phyloP scores from a whole-genome alignment of 2,888 invertebrate species.

The Tolmerus cingulatus region DNA sequence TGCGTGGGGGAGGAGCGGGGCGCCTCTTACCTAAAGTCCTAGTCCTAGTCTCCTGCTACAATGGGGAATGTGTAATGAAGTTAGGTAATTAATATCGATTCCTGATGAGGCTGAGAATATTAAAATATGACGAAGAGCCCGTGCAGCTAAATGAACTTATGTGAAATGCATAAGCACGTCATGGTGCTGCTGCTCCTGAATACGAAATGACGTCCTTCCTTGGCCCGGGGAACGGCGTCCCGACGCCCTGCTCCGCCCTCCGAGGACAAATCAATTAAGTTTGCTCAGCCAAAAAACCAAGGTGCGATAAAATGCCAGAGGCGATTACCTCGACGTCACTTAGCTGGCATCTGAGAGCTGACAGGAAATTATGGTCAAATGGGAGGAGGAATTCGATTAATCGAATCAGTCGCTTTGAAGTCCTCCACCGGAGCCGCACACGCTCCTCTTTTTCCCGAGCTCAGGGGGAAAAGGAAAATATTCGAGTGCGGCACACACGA shows the following conservation, averaged over 20 bases:
- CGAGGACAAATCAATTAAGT: conserved; percentile 33
- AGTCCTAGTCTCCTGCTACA: background rate
- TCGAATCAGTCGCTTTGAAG: conserved; percentile 40
- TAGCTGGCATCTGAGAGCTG: conserved; percentile 31
- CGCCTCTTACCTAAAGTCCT: conserved; percentile 2
- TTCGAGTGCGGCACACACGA: conserved; percentile 19
- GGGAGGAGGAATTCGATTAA: conserved; percentile 38
- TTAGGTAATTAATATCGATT: conserved; percentile 53
- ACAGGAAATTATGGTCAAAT: conserved; percentile 40
- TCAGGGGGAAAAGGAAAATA: background rate
- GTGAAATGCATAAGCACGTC: conserved; percentile 39
- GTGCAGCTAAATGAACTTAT: conserved; percentile 40
- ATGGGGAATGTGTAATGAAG: conserved; percentile 52
- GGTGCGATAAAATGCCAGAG: conserved; percentile 34
- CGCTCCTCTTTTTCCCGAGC: conserved; percentile 4
- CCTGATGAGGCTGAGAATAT: conserved; percentile 52
- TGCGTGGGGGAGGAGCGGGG: background rate
- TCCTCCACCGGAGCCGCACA: background rate
- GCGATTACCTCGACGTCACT: conserved; percentile 37
- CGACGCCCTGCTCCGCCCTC: background rate
- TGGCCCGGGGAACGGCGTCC: background rate
- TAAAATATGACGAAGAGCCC: conserved; percentile 49
- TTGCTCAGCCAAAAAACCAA: conserved; percentile 36
- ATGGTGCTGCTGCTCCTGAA: background rate
- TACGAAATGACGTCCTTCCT: background rate